These are phyloP conservation scores for Trematomus loennbergii DNA, from an alignment of 2,113 vertebrate species.

Conservation along the genomic window DNA sequence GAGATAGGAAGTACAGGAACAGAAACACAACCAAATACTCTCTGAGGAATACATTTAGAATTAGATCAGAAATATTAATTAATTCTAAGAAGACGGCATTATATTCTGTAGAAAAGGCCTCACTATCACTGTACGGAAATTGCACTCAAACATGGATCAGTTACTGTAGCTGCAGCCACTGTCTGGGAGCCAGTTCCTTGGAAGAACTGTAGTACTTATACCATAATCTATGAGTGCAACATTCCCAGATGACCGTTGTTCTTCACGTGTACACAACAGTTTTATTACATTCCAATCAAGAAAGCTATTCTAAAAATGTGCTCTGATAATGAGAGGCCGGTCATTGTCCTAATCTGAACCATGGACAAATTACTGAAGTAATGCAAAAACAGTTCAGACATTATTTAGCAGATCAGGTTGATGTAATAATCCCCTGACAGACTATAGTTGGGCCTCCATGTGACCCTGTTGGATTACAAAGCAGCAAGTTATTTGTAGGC, in stretches of 20 bases:
- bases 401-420: slow-evolving; percentile 32
- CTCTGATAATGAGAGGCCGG: neutral
- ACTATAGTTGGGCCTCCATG: slow-evolving; percentile 28
- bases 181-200: slow-evolving; percentile 51
- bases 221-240: slow-evolving; percentile 50
- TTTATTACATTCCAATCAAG: slow-evolving; percentile 11
- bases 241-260: slow-evolving; percentile 29
- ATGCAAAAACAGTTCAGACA: slow-evolving; percentile 4
- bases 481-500: slow-evolving; percentile 30
- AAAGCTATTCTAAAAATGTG: slow-evolving; percentile 2
- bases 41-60: slow-evolving; percentile 34
- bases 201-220: slow-evolving; percentile 56
- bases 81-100: slow-evolving; percentile 51
- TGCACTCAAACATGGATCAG: slow-evolving; percentile 70
- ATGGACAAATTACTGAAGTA: slow-evolving; percentile 10
- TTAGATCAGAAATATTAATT: slow-evolving; percentile 42
- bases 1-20: slow-evolving; percentile 7
- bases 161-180: slow-evolving; percentile 64
- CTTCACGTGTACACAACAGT: neutral
- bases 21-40: slow-evolving; percentile 25
- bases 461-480: slow-evolving; percentile 43
- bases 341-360: slow-evolving; percentile 1
- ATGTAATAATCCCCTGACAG: slow-evolving; percentile 40
- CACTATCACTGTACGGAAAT: slow-evolving; percentile 64
- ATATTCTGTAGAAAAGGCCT: slow-evolving; percentile 66